Evolutionary conservation across 2,113 vertebrate genomes (phyloP).

Genomic region (Pangasianodon gigas): DNA sequence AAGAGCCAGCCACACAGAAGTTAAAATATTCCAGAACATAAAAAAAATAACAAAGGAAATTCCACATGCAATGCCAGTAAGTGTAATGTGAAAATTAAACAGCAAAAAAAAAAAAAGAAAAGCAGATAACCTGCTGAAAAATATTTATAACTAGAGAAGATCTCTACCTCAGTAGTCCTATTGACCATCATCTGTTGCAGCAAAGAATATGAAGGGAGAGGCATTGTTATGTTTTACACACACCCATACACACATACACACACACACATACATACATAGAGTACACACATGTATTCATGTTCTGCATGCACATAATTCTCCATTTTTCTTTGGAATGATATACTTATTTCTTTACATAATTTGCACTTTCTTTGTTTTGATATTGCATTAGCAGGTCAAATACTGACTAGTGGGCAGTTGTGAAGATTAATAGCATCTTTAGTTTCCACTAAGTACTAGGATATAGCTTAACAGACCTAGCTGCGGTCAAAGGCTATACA

Average conservation of each 20-base stretch:
- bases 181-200: constrained; percentile 99
- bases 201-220: constrained; percentile 72
- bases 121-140: constrained; percentile 42
- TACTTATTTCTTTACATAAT: neutral
- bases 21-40: neutral
- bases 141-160: constrained; percentile 52
- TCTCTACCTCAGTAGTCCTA: constrained; percentile 98
- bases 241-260: constrained; percentile 16
- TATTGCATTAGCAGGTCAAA: neutral
- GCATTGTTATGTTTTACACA: constrained; percentile 58
- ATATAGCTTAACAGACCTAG: neutral
- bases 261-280: constrained; percentile 32
- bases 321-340: constrained; percentile 21
- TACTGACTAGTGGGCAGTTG: neutral
- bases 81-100: constrained; percentile 6
- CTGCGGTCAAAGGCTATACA: neutral
- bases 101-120: constrained; percentile 13
- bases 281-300: neutral
- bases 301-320: constrained; percentile 16
- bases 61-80: constrained; percentile 24
- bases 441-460: neutral
- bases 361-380: neutral
- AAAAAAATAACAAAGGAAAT: neutral
- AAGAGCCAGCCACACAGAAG: neutral
- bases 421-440: neutral